phyloP scores from a whole-genome alignment of 1,140 invertebrate genomes.

The Heterodera schachtii region DNA sequence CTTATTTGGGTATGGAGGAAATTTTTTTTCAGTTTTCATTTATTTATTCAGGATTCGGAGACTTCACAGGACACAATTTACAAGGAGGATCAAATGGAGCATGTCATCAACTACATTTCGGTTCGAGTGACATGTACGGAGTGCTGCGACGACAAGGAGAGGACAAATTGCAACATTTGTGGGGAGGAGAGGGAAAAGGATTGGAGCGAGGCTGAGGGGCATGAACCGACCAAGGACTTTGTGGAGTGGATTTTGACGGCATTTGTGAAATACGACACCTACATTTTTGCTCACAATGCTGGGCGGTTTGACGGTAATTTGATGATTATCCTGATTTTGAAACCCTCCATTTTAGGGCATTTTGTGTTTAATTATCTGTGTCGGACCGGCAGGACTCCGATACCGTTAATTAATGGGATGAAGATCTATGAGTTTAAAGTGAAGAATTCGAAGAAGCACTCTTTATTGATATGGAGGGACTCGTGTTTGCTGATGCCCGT shows the following conservation, averaged over 20 bases:
- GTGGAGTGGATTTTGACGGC: slow-evolving; percentile 1
- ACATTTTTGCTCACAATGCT: neutral
- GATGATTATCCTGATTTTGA: no score
- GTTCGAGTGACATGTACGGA: neutral
- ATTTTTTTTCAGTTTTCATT: no score
- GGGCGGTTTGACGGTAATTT: neutral
- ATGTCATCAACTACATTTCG: neutral
- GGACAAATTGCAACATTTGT: neutral
- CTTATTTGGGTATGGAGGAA: no score
- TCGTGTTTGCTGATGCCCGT: neutral
- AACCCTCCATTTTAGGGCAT: neutral
- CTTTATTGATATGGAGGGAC: neutral
- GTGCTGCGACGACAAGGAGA: neutral
- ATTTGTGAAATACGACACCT: neutral
- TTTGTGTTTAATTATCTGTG: neutral
- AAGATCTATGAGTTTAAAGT: slow-evolving; percentile 6
- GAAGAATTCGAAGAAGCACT: neutral
- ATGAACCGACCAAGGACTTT: neutral
- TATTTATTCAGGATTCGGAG: slow-evolving; percentile 13
- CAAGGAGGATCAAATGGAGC: neutral
- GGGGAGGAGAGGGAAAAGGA: neutral
- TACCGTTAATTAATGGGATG: neutral
- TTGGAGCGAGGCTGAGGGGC: slow-evolving; percentile 2
- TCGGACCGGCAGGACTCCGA: neutral
- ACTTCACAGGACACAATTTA: neutral